Conservation (phyloP, 2,888 invertebrate genomes). For the Pasiphila rectangulata region DNA sequence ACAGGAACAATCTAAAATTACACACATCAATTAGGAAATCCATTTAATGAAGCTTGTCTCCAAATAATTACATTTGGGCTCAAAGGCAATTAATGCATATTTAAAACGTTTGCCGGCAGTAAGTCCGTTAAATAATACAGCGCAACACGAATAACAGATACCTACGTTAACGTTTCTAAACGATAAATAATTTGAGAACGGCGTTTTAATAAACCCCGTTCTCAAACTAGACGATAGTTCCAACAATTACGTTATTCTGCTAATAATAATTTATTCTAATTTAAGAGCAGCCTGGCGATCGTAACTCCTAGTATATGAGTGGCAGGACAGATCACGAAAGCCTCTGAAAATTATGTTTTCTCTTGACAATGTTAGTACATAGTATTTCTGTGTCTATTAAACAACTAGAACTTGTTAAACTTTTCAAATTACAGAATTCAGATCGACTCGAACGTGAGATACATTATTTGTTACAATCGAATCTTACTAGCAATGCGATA, state of each 20-base stretch:
- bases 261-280: too few species aligned
- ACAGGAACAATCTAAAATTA: slow-evolving; percentile 11
- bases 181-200: slow-evolving; percentile 38
- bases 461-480: too few species aligned
- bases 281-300: too few species aligned
- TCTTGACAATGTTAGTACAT: too few species aligned
- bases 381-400: too few species aligned
- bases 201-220: slow-evolving; percentile 34
- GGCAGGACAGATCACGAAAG: too few species aligned
- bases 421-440: too few species aligned
- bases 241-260: slow-evolving; percentile 12
- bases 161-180: slow-evolving; percentile 16
- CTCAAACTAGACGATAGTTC: slow-evolving; percentile 25
- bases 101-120: slow-evolving; percentile 23
- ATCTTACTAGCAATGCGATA: too few species aligned
- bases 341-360: too few species aligned
- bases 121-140: slow-evolving; percentile 31
- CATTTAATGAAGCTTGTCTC: slow-evolving; percentile 26
- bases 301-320: too few species aligned
- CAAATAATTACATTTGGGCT: slow-evolving; percentile 26
- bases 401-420: too few species aligned
- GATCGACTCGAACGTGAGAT: too few species aligned
- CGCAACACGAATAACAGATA: slow-evolving; percentile 16
- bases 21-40: slow-evolving; percentile 24
- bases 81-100: slow-evolving; percentile 31